Evolutionary conservation across 2,113 vertebrate genomes (phyloP).

Genomic region (Saguinus imperator): DNA sequence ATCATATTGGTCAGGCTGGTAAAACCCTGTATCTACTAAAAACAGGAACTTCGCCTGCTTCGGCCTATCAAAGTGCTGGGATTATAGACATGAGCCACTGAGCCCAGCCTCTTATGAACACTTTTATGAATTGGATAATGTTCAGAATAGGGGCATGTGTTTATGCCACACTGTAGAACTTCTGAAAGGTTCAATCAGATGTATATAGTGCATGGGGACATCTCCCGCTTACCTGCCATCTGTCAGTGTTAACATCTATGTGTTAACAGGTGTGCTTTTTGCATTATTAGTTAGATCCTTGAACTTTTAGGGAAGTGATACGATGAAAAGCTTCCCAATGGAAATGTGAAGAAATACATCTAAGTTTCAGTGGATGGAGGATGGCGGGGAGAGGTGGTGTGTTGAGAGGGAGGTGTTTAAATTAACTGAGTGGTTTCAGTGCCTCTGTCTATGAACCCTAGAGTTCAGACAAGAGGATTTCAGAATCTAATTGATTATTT

Average conservation of each 20-base stretch:
- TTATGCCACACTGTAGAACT: background rate
- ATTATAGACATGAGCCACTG: too few relatives aligned
- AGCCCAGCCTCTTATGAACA: background rate
- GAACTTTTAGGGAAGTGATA: background rate
- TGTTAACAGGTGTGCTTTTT: background rate
- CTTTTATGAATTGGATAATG: background rate
- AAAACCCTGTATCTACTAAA: too few relatives aligned
- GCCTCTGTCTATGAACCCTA: background rate
- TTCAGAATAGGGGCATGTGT: background rate
- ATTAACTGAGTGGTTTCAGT: background rate
- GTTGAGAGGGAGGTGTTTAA: background rate
- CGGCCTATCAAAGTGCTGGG: too few relatives aligned
- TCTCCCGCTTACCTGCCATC: background rate
- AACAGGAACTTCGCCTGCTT: too few relatives aligned
- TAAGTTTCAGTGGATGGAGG: background rate
- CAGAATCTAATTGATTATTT: background rate
- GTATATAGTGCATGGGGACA: fast-evolving
- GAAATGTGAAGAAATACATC: background rate
- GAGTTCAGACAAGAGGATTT: background rate
- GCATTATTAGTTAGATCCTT: background rate
- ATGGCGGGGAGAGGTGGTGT: background rate
- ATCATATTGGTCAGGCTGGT: too few relatives aligned
- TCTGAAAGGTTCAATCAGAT: background rate
- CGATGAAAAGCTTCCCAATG: background rate
- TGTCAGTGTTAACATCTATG: background rate